phyloP scores from a whole-genome alignment of 2,113 vertebrate genomes.

The Dolichallabes microphthalmus region DNA sequence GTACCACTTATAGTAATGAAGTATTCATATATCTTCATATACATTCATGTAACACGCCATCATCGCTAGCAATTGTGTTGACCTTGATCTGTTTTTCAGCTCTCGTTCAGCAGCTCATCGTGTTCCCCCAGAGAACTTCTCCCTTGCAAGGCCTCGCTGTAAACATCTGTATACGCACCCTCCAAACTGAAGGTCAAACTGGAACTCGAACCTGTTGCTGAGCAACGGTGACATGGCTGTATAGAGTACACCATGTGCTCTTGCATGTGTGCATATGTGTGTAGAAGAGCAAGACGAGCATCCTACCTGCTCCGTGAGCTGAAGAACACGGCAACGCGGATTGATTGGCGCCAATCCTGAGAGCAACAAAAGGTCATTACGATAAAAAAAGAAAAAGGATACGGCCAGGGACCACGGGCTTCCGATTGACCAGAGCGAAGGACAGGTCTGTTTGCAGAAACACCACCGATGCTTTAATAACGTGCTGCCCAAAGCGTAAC shows the following conservation, averaged over 20 bases:
- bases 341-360: not conserved
- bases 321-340: not conserved
- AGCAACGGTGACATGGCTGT: constrained; percentile 76
- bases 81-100: not conserved
- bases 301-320: constrained; percentile 31
- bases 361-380: not conserved
- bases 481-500: constrained; percentile 81
- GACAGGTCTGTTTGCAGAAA: constrained; percentile 84
- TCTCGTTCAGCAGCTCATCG: not conserved
- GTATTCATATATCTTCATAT: too few species aligned
- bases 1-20: not conserved
- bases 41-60: not conserved
- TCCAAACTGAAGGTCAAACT: constrained; percentile 69
- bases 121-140: constrained; percentile 1
- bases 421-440: constrained; percentile 85
- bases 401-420: constrained; percentile 84
- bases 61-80: not conserved
- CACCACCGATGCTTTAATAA: constrained; percentile 79
- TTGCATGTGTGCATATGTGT: not conserved
- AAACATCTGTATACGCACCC: constrained; percentile 56
- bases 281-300: not conserved
- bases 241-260: constrained; percentile 56
- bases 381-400: constrained; percentile 72
- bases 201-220: constrained; percentile 76
- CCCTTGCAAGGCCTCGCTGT: constrained; percentile 10